These are phyloP conservation scores for Dryomyza anilis DNA, from an alignment of 2,888 invertebrate species.

Conservation along the genomic window DNA sequence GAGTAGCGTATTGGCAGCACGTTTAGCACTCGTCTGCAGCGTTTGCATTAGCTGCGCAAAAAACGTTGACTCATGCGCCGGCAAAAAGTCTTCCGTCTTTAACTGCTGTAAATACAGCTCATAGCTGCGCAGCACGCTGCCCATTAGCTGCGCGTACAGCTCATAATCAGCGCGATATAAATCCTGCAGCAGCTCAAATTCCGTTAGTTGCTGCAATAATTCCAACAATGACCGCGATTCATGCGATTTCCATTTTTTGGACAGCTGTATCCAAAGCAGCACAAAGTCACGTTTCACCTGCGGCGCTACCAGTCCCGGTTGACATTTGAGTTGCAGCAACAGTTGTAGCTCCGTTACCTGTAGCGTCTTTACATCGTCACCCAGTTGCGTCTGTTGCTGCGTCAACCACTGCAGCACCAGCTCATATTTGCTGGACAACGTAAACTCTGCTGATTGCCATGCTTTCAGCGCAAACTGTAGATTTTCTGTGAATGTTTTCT, in stretches of 20 bases:
- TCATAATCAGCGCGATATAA: slow-evolving; percentile 44
- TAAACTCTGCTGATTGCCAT: slow-evolving; percentile 57
- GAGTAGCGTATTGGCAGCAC: slow-evolving; percentile 36
- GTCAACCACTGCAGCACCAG: slow-evolving; percentile 51
- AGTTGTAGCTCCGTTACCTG: slow-evolving; percentile 37
- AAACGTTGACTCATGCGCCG: slow-evolving; percentile 45
- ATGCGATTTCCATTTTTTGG: slow-evolving; percentile 4
- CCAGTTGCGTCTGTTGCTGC: slow-evolving; percentile 28
- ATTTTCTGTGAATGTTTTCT: slow-evolving; percentile 48
- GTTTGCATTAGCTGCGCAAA: slow-evolving; percentile 40
- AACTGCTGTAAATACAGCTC: slow-evolving; percentile 39
- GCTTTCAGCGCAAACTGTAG: slow-evolving; percentile 55
- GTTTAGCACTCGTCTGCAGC: slow-evolving; percentile 44
- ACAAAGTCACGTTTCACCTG: slow-evolving; percentile 44
- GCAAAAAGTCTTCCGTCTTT: slow-evolving; percentile 20
- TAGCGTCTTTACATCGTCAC: slow-evolving; percentile 34
- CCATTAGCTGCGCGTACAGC: slow-evolving; percentile 40
- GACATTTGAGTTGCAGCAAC: slow-evolving; percentile 46
- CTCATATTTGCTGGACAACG: slow-evolving; percentile 53
- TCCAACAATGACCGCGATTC: slow-evolving; percentile 32
- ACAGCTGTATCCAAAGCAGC: slow-evolving; percentile 34
- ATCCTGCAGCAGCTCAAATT: slow-evolving; percentile 52
- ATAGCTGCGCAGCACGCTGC: slow-evolving; percentile 44
- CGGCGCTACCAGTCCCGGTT: slow-evolving; percentile 47
- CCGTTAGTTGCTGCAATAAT: slow-evolving; percentile 42